Conservation (phyloP, 2,113 vertebrate genomes). For the Aleadryas rufinucha region DNA sequence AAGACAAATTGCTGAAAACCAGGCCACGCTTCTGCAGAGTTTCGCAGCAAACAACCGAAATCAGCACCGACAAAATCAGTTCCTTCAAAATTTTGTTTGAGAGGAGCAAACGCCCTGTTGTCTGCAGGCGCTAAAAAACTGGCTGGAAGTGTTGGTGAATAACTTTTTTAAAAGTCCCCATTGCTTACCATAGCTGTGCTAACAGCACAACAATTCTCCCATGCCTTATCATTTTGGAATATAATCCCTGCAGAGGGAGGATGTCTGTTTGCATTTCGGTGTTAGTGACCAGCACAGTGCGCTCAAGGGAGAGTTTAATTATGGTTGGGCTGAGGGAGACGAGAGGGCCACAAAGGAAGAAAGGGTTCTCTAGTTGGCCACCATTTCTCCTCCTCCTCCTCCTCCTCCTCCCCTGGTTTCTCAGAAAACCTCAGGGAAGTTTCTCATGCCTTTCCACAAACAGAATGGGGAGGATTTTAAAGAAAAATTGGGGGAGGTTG, state of each 20-base stretch:
- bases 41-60: not conserved
- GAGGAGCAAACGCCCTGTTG: not conserved
- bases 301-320: not conserved
- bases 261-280: not conserved
- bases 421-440: not conserved
- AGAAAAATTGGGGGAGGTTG: not conserved
- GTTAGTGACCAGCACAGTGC: not conserved
- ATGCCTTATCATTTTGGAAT: not conserved
- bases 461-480: not conserved
- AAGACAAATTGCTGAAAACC: not conserved
- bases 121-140: not conserved
- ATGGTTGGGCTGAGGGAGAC: not conserved
- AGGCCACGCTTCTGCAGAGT: rapidly evolving
- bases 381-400: not conserved
- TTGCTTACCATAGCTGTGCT: not conserved
- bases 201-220: not conserved
- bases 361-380: not conserved
- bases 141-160: not conserved
- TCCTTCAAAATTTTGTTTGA: not conserved
- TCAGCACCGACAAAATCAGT: not conserved
- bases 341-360: not conserved
- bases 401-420: not conserved
- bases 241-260: not conserved
- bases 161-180: not conserved
- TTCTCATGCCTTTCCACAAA: not conserved